phyloP scores from a whole-genome alignment of 2,888 invertebrate species.

The Leistus spinibarbis region DNA sequence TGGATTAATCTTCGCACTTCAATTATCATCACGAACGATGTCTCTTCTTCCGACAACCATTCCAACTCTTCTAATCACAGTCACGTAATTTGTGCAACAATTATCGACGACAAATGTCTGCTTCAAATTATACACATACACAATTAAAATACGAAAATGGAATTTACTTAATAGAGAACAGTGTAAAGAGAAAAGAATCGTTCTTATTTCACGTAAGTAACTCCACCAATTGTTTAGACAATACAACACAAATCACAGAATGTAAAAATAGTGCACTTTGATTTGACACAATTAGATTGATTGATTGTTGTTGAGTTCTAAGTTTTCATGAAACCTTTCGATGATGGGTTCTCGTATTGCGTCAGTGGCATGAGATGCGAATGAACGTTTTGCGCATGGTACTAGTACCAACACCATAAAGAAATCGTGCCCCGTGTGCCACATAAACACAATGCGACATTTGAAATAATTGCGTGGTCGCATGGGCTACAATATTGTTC shows the following conservation, averaged over 20 bases:
- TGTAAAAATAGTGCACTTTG: too few species aligned
- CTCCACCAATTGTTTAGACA: too few species aligned
- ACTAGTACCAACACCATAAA: neutral
- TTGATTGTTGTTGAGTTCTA: neutral
- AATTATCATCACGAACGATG: neutral
- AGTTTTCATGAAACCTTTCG: neutral
- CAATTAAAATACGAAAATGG: neutral
- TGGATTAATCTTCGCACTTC: conserved; percentile 21
- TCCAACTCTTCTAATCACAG: neutral
- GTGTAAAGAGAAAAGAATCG: too few species aligned
- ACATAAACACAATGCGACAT: conserved; percentile 7
- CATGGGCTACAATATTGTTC: neutral
- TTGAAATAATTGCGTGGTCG: conserved; percentile 1
- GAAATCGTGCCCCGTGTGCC: neutral
- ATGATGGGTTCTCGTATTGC: neutral
- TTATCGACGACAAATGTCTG: too few species aligned
- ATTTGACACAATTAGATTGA: too few species aligned
- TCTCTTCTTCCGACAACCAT: neutral
- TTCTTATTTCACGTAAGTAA: too few species aligned
- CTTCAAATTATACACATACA: neutral
- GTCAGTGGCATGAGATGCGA: neutral
- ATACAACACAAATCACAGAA: too few species aligned
- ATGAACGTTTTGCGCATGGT: neutral
- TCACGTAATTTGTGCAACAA: neutral
- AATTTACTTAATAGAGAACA: too few species aligned